Evolutionary conservation across 1,140 invertebrate species (phyloP).

Genomic region (Plutomurus gul): DNA sequence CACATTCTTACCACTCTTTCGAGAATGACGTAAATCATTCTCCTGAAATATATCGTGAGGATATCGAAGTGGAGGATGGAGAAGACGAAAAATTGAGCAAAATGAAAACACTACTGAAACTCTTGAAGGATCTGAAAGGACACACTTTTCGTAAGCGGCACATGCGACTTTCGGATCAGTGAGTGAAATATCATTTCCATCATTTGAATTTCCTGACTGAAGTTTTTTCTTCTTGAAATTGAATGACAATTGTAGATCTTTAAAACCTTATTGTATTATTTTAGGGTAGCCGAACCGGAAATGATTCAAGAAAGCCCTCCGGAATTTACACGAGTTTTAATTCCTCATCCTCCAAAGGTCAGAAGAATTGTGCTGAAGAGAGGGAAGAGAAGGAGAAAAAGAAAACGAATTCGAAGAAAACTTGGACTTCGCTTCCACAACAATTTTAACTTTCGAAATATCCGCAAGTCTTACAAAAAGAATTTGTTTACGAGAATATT

Average conservation of each 20-base stretch:
- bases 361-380: neutral
- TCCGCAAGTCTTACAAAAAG: neutral
- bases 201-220: too few species aligned
- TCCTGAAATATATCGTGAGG: neutral
- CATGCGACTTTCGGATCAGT: neutral
- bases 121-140: neutral
- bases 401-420: neutral
- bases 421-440: neutral
- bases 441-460: neutral
- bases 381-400: neutral
- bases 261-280: too few species aligned
- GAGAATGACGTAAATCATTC: neutral
- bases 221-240: too few species aligned
- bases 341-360: neutral
- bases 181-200: neutral
- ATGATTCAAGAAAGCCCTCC: neutral
- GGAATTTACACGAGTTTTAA: neutral
- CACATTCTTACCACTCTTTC: too few species aligned
- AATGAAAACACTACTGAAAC: neutral
- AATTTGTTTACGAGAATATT: neutral
- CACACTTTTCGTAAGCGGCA: neutral
- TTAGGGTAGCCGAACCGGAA: neutral
- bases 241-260: too few species aligned
- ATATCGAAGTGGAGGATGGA: neutral
- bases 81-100: neutral